Base-by-base conservation (phyloP, 2,888 invertebrate genomes). In the Drosophila mulleri region DNA sequence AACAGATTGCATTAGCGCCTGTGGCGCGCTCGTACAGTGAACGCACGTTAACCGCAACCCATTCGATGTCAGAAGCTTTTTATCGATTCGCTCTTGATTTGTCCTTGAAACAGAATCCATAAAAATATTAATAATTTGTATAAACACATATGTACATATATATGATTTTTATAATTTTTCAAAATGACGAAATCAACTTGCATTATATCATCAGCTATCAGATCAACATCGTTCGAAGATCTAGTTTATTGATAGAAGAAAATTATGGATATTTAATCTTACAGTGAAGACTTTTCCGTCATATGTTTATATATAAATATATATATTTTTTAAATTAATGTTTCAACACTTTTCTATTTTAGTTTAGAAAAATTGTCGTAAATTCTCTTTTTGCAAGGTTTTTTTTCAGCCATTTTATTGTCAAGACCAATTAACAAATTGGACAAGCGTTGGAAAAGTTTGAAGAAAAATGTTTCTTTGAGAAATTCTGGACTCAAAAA, bases 81-180 rank as follows among this genome's bases (percentile, higher is more conserved):
- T 5, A 53, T 6, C 20, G 23, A 20, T 12, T 59, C 48, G 59
- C 47, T 59, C 59, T 59, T 59, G 59, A 59, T 20, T 48, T 59
- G 59, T 39, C 59, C 59, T 59, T 59, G 47, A 45, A n/a, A 18
- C 35, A 8, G 3, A n/a, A 29, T 18, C 18, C 47, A 59, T 47
- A 23, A 54, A 39, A 39, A n/a, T 54, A 39, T 39, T 20, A 11
- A 39, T 54, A 39, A 54, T 54, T 54, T 48, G 6, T 48, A 7
- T 29, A 12, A 29, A 35, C 7, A 32, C 18, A 50, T 20, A 42
- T 41, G n/a, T 47, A 9, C 2, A 18, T 29, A 12, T 32, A 16
- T 50, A 7, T 32, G 32, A 32, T 32, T 50, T 50, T 18, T 18
- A 26, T 47, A 16, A 26, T 26, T 47, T 26, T 47, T 45, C 23